Conservation (phyloP, 2,113 vertebrate species). For the Setophaga coronata region DNA sequence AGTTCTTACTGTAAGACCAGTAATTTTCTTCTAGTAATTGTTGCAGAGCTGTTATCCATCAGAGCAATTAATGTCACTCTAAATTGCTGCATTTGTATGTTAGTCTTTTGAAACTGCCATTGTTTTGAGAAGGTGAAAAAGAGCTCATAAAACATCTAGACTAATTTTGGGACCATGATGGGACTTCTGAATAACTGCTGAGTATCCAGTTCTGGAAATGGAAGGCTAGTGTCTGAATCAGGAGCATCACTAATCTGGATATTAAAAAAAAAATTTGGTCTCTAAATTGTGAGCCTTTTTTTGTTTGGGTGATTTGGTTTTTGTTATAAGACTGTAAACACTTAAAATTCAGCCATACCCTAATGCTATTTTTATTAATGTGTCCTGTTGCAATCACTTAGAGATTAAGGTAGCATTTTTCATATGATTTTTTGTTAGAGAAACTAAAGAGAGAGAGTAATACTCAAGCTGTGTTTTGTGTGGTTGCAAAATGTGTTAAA, state of each 20-base stretch:
- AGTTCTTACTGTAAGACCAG: background rate
- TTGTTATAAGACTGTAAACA: background rate
- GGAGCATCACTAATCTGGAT: background rate
- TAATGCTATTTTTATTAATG: background rate
- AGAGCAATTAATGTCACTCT: background rate
- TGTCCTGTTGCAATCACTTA: background rate
- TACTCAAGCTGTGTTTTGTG: background rate
- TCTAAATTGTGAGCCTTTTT: background rate
- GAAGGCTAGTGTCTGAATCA: background rate
- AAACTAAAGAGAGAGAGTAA: background rate
- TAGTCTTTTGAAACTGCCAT: background rate
- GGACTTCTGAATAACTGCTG: background rate
- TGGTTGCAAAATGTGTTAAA: background rate
- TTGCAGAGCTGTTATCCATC: background rate
- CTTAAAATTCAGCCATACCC: background rate
- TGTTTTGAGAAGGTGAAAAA: background rate
- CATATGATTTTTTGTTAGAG: background rate
- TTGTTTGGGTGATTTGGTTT: background rate
- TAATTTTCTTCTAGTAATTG: conserved; percentile 5
- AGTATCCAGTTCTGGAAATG: background rate
- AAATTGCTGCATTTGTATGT: background rate
- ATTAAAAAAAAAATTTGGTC: background rate
- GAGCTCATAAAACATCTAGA: background rate
- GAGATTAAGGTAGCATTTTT: background rate
- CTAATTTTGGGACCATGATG: background rate